Conservation (phyloP, 2,113 vertebrate species). For the Grammomys surdaster region DNA sequence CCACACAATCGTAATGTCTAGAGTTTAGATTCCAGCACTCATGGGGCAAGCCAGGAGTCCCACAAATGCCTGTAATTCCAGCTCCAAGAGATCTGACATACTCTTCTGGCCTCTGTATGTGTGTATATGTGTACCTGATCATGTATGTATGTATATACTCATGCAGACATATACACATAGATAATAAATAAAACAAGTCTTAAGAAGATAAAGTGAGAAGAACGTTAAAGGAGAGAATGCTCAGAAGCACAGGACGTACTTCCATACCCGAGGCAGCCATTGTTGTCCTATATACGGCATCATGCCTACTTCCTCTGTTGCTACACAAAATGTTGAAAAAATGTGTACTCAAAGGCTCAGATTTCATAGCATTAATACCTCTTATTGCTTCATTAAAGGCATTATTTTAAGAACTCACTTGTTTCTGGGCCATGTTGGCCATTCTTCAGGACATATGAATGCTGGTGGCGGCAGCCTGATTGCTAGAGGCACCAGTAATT, state of each 20-base stretch:
- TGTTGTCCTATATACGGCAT: neutral
- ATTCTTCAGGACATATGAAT: neutral
- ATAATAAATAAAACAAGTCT: neutral
- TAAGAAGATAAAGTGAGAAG: neutral
- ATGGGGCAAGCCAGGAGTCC: neutral
- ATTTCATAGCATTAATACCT: conserved; percentile 12
- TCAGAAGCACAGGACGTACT: neutral
- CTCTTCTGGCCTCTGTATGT: neutral
- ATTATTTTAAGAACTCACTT: neutral
- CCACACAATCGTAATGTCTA: neutral
- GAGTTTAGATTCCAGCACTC: neutral
- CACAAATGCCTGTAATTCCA: neutral
- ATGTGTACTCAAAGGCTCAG: neutral
- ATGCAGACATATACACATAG: neutral
- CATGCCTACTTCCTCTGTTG: neutral
- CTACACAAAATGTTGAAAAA: conserved; percentile 45
- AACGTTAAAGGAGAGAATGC: neutral
- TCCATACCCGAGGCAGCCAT: neutral
- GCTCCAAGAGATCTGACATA: neutral
- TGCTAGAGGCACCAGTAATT: neutral
- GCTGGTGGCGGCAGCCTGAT: fast-evolving
- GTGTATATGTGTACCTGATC: neutral
- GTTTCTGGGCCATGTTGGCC: neutral
- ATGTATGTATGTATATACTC: neutral
- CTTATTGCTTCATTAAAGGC: neutral